Conservation (phyloP, 2,113 vertebrate species). For the Seriola dumerili region DNA sequence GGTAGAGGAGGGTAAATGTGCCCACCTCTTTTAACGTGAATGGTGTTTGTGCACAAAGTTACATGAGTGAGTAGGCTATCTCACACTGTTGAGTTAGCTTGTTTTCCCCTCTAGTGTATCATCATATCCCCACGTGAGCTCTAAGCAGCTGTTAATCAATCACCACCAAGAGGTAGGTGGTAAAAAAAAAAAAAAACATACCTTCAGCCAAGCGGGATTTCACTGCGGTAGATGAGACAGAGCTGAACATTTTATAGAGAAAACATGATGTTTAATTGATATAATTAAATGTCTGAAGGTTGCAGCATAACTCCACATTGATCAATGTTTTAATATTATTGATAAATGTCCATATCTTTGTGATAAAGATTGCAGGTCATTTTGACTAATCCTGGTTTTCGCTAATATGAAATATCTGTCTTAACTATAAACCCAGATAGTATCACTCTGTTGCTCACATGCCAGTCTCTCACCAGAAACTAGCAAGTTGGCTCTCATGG, state of each 20-base stretch:
- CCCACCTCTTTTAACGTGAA: not conserved
- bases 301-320: not conserved
- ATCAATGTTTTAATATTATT: not conserved
- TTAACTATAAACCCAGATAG: not conserved
- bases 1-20: not conserved
- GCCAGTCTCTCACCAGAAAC: not conserved
- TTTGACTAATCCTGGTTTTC: not conserved
- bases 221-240: not conserved
- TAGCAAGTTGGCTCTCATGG: slow-evolving; percentile 60
- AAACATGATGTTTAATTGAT: not conserved
- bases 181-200: not conserved
- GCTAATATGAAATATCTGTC: not conserved
- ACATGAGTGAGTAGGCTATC: not conserved
- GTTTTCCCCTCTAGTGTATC: not conserved
- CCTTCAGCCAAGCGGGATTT: not conserved
- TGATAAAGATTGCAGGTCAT: not conserved
- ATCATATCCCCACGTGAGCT: not conserved
- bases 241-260: not conserved
- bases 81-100: not conserved
- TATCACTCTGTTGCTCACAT: slow-evolving; percentile 6
- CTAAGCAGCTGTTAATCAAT: not conserved
- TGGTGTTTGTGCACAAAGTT: not conserved
- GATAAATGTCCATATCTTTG: not conserved
- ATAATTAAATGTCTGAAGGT: not conserved
- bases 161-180: not conserved